Conservation (phyloP, 2,888 invertebrate species). For the Mythimna ferrago region DNA sequence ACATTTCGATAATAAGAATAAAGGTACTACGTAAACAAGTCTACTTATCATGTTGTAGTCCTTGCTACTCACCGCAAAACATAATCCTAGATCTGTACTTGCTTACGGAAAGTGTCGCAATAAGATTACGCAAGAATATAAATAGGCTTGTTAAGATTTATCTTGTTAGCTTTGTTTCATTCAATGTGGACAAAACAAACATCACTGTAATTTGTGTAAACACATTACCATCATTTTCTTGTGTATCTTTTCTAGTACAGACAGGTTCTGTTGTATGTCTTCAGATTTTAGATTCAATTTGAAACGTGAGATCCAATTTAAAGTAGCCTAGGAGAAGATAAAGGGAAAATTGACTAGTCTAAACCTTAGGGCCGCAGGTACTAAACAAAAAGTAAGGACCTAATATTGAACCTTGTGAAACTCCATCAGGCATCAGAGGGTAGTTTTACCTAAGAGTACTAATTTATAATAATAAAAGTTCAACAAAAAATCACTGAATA, state of each 20-base stretch:
- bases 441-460: background rate
- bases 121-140: constrained; percentile 19
- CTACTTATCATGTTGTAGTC: constrained; percentile 1
- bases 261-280: background rate
- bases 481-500: background rate
- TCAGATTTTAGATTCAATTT: background rate
- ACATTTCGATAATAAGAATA: constrained; percentile 46
- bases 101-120: constrained; percentile 14
- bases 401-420: constrained; percentile 18
- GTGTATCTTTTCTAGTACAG: background rate
- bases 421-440: background rate
- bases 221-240: background rate
- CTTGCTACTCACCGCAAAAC: constrained; percentile 31
- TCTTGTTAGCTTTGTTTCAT: constrained; percentile 1
- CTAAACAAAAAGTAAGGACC: background rate
- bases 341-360: background rate
- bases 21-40: constrained; percentile 9
- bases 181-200: constrained; percentile 27
- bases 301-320: background rate
- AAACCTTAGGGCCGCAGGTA: background rate
- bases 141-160: constrained; percentile 4
- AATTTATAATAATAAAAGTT: background rate
- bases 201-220: constrained; percentile 1
- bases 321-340: background rate
- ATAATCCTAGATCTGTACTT: constrained; percentile 31